Evolutionary conservation across 2,888 invertebrate genomes (phyloP).

Genomic region (Tachystola acroxantha): DNA sequence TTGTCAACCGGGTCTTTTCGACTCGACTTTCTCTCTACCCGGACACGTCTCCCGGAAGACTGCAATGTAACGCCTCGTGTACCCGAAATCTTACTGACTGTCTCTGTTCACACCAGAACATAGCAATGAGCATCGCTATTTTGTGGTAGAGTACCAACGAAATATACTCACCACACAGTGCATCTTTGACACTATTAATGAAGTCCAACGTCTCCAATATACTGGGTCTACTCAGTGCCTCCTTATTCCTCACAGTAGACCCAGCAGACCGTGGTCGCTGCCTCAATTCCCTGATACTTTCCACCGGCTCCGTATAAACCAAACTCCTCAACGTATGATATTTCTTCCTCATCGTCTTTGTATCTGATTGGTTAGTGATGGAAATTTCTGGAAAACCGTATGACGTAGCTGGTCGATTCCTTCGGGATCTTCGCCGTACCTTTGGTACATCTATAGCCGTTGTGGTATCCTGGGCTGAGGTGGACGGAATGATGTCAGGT

Average conservation of each 20-base stretch:
- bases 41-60: too few species aligned
- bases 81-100: too few species aligned
- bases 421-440: constrained; percentile 43
- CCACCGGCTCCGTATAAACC: constrained; percentile 65
- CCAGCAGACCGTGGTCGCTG: constrained; percentile 64
- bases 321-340: constrained; percentile 51
- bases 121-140: too few species aligned
- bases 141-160: too few species aligned
- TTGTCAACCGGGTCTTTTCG: too few species aligned
- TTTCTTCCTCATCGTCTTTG: constrained; percentile 40
- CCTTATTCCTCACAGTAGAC: constrained; percentile 59
- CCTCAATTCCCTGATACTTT: constrained; percentile 55
- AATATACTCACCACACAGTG: constrained; percentile 61
- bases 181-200: constrained; percentile 64
- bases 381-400: constrained; percentile 67
- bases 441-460: constrained; percentile 36
- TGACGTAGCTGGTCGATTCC: constrained; percentile 47
- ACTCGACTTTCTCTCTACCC: too few species aligned
- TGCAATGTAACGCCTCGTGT: too few species aligned
- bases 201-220: constrained; percentile 68
- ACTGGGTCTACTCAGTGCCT: constrained; percentile 57
- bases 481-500: constrained; percentile 62
- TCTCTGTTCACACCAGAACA: too few species aligned
- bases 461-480: constrained; percentile 34
- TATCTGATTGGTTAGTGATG: constrained; percentile 54